Percentiles rank a stretch among this genome's conserved stretches.
Conservation (phyloP, 1,140 invertebrate genomes). For the Bombus confusus region DNA sequence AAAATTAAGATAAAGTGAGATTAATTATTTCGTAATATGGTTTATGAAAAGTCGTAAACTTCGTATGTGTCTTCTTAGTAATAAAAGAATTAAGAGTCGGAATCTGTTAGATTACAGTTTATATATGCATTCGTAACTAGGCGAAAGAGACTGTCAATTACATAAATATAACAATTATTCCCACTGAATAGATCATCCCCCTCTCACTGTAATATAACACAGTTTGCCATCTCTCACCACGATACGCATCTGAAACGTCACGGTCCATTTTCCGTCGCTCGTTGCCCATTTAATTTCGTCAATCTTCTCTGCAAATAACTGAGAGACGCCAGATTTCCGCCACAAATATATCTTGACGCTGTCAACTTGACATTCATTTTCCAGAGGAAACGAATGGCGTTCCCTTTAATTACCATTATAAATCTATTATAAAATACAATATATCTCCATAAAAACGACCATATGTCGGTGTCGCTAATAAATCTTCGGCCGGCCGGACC, state of each 20-base stretch:
- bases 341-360: neutral
- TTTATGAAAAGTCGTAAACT: no score
- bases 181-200: neutral
- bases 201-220: neutral
- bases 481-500: neutral
- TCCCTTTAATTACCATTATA: neutral
- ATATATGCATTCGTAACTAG: no score
- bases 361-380: neutral
- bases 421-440: neutral
- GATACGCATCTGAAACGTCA: neutral
- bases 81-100: no score
- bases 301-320: neutral
- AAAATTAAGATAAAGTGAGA: neutral
- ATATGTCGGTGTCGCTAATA: neutral
- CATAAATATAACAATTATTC: neutral
- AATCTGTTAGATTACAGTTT: no score
- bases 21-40: neutral
- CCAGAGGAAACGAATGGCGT: no score
- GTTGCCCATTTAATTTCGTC: neutral
- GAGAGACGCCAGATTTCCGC: neutral
- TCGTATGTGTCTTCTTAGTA: no score
- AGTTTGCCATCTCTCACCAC: neutral
- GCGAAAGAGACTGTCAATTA: no score
- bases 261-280: neutral
- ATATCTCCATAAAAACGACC: neutral